phyloP scores from a whole-genome alignment of 2,888 invertebrate genomes.

The Scaptodrosophila latifasciaeformis region DNA sequence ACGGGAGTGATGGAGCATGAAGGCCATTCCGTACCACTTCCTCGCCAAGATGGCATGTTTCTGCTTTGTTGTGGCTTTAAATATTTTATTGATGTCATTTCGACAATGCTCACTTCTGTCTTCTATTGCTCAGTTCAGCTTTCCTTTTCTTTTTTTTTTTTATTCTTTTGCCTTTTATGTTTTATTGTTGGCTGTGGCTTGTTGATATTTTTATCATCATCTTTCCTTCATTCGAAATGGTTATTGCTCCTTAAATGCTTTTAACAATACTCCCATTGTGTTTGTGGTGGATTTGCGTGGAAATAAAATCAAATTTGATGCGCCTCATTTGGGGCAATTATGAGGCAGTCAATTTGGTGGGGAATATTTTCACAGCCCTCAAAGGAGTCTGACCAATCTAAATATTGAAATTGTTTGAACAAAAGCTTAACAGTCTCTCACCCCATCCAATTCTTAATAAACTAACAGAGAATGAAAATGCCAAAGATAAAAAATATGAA shows the following conservation, averaged over 20 bases:
- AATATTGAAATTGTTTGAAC: too few relatives aligned
- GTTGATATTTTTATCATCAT: conserved; percentile 56
- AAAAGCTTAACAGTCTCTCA: too few relatives aligned
- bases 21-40: conserved; percentile 31
- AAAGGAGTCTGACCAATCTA: too few relatives aligned
- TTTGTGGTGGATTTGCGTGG: conserved; percentile 29
- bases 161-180: conserved; percentile 34
- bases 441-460: conserved; percentile 27
- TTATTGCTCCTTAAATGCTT: conserved; percentile 40
- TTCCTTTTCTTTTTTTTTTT: conserved; percentile 3
- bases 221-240: conserved; percentile 2
- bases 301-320: conserved; percentile 50
- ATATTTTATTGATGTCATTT: conserved; percentile 65
- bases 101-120: conserved; percentile 57
- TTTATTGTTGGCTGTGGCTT: conserved; percentile 49
- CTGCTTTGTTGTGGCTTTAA: conserved; percentile 46
- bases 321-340: conserved; percentile 42
- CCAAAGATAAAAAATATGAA: conserved; percentile 38
- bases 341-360: too few relatives aligned
- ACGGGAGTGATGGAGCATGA: conserved; percentile 25
- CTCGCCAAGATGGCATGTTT: conserved; percentile 22
- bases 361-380: too few relatives aligned
- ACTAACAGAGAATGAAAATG: conserved; percentile 30
- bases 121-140: conserved; percentile 33
- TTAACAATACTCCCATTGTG: not conserved